Conservation (phyloP, 1,140 invertebrate species). For the Brachionus manjavacas region DNA sequence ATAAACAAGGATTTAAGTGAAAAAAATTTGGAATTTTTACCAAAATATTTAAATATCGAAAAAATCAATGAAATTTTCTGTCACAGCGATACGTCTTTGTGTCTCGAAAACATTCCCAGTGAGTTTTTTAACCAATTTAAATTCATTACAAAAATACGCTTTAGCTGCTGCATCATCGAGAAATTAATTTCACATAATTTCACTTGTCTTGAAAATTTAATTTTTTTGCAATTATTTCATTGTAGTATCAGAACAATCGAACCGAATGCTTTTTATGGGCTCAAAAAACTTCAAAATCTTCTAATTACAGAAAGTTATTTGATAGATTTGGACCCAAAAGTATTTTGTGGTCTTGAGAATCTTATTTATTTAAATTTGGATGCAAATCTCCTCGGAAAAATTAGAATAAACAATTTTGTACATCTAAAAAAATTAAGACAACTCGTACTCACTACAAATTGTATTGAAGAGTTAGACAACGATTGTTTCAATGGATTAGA, state of each 20-base stretch:
- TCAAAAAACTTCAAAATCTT: neutral
- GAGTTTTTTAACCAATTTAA: constrained; percentile 15
- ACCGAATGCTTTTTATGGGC: neutral
- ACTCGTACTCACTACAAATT: neutral
- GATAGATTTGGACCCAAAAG: neutral
- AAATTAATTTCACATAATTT: constrained; percentile 41
- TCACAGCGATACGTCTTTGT: neutral
- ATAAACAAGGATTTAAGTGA: neutral
- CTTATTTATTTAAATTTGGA: neutral
- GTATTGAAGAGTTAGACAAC: neutral
- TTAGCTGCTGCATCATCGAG: constrained; percentile 39
- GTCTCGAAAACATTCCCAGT: neutral
- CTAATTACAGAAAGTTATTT: neutral
- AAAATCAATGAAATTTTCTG: constrained; percentile 44
- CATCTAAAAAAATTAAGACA: neutral
- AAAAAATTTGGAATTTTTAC: neutral
- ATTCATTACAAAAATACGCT: constrained; percentile 10
- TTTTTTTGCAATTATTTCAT: neutral
- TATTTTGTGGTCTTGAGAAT: neutral
- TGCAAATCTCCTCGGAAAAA: neutral
- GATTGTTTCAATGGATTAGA: neutral
- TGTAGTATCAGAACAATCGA: neutral
- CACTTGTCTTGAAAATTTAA: neutral
- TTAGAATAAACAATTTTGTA: neutral
- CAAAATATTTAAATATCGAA: neutral